These are phyloP conservation scores for Catocala fraxini DNA, from an alignment of 2,888 invertebrate species.

Conservation along the genomic window DNA sequence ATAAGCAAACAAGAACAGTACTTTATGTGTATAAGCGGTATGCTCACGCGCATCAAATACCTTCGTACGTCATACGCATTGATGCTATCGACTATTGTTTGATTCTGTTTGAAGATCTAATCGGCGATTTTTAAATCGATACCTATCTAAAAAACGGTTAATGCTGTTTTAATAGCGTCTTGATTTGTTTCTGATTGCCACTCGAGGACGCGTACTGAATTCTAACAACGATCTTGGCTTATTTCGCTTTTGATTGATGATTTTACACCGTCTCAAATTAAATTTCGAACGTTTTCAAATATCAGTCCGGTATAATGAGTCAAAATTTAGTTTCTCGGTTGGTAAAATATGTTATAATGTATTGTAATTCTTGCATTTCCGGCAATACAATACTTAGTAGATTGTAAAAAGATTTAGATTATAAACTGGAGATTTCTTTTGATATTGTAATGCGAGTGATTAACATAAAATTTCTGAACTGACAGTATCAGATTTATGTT, in stretches of 20 bases:
- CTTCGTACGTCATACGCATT: slow-evolving; percentile 39
- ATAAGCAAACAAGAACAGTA: slow-evolving; percentile 40
- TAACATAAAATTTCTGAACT: neutral
- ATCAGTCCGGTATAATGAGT: slow-evolving; percentile 33
- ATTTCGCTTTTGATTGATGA: slow-evolving; percentile 71
- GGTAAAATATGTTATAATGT: slow-evolving; percentile 24
- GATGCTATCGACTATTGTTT: slow-evolving; percentile 68
- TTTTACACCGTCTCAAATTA: slow-evolving; percentile 55
- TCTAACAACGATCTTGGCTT: slow-evolving; percentile 56
- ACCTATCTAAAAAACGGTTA: slow-evolving; percentile 71
- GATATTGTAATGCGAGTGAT: slow-evolving; percentile 12
- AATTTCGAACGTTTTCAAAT: slow-evolving; percentile 54
- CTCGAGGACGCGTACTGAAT: slow-evolving; percentile 66
- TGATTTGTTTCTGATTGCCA: slow-evolving; percentile 81
- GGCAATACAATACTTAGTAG: slow-evolving; percentile 13
- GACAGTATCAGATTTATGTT: slow-evolving; percentile 6
- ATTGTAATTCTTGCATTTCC: slow-evolving; percentile 25
- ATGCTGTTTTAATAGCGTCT: slow-evolving; percentile 80
- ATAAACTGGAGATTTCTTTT: slow-evolving; percentile 1
- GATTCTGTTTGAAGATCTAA: slow-evolving; percentile 71
- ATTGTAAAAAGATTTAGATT: slow-evolving; percentile 3
- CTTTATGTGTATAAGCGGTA: slow-evolving; percentile 15
- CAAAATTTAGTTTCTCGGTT: slow-evolving; percentile 17
- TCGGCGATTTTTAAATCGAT: slow-evolving; percentile 73
- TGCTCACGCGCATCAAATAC: slow-evolving; percentile 46